Base-by-base conservation (phyloP, 2,797 vertebrate genomes). In the Danio choprae region DNA sequence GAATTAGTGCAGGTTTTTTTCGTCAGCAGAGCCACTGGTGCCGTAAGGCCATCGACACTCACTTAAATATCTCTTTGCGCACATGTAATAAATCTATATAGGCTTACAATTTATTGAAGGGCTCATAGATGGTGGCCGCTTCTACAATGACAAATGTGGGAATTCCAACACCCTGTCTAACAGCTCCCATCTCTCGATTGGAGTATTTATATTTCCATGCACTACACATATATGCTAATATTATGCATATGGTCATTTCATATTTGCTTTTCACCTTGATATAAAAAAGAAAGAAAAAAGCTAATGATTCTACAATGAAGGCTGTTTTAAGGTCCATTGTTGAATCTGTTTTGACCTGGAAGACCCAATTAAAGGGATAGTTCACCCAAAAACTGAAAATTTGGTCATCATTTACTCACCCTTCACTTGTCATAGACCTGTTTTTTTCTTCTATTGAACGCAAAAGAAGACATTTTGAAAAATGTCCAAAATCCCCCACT, bases 1-100 rank as follows among this genome's bases (percentile, higher is more conserved):
- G 87, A 92, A 92, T 92, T 90, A 89, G 87, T 84, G 76, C 76
- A 83, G 85, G 88, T 80, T 75, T 85, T 84, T 75, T 83, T 79
- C 18, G 64, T 90, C 86, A 89, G 87, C 86, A 87, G 67, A 64
- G 79, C 70, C 60, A 48, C 68, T 36, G 79, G 86, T 86, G 87
- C 80, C 55, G 12, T 73, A 55, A 60, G 41, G 48, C 64, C 77
- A 67, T 46, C 63, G 40, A 62, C 4, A 7, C 16, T 40, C 1
- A 41, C 63, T 18, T 18, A 41, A 50, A 58, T 67, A 29, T 51
- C 75, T 65, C 58, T 43, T 36, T 51, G 18, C 70, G 63, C 29
- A 63, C 41, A 81, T 44, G 43, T 53, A 48, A 69, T 58, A 13
- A 72, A 43, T 60, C 56, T 38, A 44, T 60, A 60, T 60, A 74